A percentile compares a stretch with the other conserved stretches of the same genome.
These are phyloP conservation scores for Trochalopteron elliotii DNA, from an alignment of 2,113 vertebrate genomes.

Conservation along the genomic window DNA sequence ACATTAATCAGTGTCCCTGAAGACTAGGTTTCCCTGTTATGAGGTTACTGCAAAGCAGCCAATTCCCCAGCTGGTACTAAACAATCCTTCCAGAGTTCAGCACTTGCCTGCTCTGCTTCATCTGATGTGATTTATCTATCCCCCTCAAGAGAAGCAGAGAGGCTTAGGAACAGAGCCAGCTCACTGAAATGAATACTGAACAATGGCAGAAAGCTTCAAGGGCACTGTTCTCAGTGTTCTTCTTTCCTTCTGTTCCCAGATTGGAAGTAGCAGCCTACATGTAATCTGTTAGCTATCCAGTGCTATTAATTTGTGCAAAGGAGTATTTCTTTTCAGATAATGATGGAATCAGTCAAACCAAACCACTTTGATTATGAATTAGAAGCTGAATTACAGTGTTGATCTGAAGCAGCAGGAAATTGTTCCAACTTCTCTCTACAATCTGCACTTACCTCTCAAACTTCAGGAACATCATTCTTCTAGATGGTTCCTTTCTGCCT, in stretches of 20 bases:
- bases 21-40: neutral
- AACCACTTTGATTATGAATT: neutral
- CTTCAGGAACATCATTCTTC: neutral
- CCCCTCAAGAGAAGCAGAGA: neutral
- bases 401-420: neutral
- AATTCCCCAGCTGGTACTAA: neutral
- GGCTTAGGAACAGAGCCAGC: neutral
- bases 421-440: neutral
- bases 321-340: neutral
- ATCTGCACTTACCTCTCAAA: neutral
- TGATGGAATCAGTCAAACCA: neutral
- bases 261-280: neutral
- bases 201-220: neutral
- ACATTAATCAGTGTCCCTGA: neutral
- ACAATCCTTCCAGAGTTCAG: neutral
- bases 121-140: neutral
- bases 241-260: neutral
- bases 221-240: neutral
- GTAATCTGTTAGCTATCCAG: neutral
- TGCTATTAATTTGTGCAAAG: neutral
- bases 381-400: neutral
- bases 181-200: neutral
- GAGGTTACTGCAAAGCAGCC: neutral
- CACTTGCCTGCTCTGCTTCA: neutral
- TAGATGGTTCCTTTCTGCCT: neutral